Evolutionary conservation across 2,888 invertebrate genomes (phyloP), one percentile per base, ranked within the genome.

Genomic region (Chelonus formosanus): DNA sequence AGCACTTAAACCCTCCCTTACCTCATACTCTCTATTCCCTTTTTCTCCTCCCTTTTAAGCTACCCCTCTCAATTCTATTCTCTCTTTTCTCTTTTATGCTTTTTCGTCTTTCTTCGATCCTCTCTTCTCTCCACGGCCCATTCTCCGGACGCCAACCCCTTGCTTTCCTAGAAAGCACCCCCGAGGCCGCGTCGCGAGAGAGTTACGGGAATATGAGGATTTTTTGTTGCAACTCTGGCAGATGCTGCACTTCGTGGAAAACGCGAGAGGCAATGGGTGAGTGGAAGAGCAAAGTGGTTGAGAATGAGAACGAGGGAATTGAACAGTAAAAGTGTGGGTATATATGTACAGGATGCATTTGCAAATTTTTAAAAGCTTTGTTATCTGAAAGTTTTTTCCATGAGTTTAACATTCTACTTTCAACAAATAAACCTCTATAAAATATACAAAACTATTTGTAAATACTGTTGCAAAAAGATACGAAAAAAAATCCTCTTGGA

Each of bases 1-100:
- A 73, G 74, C 82, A 81, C 82, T 82, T 81, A 81, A 80, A 77
- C 76, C 79, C 79, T 74, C 75, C 70, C 65, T 44, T 50, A 48
- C 55, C 63, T 60, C 65, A 54, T 65, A 67, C 66, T n/a, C 36
- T 44, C 53, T 61, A 54, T 59, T 65, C 60, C 44, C 63, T 53
- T 44, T 58, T 53, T 70, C 66, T 70, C 32, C 72, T 63, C 10
- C 55, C 55, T 55, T 40, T 55, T 55, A n/a, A 55, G 50, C 61
- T 50, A 63, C 63, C 62, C 63, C 65, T 64, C 63, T 60, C 59
- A 54, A 65, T 63, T 64, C 65, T 67, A 57, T 63, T 63, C 61
- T 60, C 45, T 45, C 62, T 54, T 40, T 40, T 40, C 40, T 40
- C 40, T 40, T 40, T 5, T 40, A 40, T 40, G 40, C 45, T 34